Evolutionary conservation across 2,113 vertebrate genomes (phyloP), one percentile per base, ranked within the genome.

Genomic region (Oenanthe oenanthe): DNA sequence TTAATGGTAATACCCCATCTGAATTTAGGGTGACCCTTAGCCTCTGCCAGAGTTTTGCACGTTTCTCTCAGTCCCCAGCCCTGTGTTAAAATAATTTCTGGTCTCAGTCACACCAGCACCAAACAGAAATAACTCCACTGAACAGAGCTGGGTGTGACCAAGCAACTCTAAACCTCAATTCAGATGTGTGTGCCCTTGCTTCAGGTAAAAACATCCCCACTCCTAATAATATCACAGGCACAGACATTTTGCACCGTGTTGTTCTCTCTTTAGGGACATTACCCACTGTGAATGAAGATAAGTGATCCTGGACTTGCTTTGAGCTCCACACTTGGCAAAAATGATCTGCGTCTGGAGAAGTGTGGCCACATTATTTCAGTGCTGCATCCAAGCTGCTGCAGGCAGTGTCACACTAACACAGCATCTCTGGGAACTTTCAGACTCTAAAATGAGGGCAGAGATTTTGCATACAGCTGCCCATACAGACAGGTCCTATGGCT

Each of bases 361-460:
- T 4, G 25, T 8, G 16, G 10, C 13, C 1, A 0, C 8, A 5
- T 6, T 4, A 29, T 12, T 28, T 40, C 63, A 48, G 45, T 12
- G n/a, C 20, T 53, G 19, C 14, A 20, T 13, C 53, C 40, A 50
- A 36, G 61, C 29, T 48, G 28, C 22, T 58, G 7, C 0, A 0
- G 20, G 40, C 26, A 45, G 43, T 8, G 29, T 31, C 36, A 65
- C 42, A 7, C 10, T 16, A 21, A 12, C 5, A 3, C 34, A 45
- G 6, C 29, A 36, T 4, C 6, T 17, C 1, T 2, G 2, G 7
- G 12, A 10, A 7, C 4, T 65, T 93, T 57, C 2, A 8, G 34
- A 26, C 24, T 20, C 20, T n/a, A 28, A 68, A 80, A 70, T 0
- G 1, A 2, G 12, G 38, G 7, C 51, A 88, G 29, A 89, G 8